Base-by-base conservation (phyloP, 2,888 invertebrate species). In the Sepioteuthis lessoniana region DNA sequence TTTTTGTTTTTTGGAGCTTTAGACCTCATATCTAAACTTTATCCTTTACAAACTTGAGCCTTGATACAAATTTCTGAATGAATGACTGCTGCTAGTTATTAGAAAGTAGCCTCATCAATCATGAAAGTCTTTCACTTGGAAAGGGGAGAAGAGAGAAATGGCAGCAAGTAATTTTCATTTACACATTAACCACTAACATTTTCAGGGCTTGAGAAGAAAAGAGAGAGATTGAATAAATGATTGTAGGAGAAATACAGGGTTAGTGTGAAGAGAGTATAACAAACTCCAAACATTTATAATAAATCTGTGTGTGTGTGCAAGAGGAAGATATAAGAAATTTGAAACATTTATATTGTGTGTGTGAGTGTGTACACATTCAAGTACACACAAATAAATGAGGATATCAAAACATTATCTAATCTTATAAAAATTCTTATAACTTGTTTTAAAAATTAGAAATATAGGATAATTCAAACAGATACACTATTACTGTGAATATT, bases 161-260 rank as follows among this genome's bases (percentile, higher is more conserved):
- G 76, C n/a, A 76, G 76, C 76, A 76, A 35, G n/a, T 76, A n/a
- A 76, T 76, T 76, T n/a, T 76, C 76, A 76, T 76, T 76, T 55
- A 55, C 76, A 76, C 76, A 76, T 76, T 35, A n/a, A 19, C 47
- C 16, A 47, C 47, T 16, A 60, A 76, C 76, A 76, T n/a, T 76
- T n/a, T 76, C 13, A 0, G n/a, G n/a, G 55, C 55, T 55, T 55
- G 25, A 55, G 55, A 7, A 55, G 21, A 21, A 0, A 21, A 21
- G 16, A 16, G 60, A 31, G 7, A 13, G 76, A 16, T n/a, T 10
- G 76, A n/a, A 76, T n/a, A 4, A 76, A n/a, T 10, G n/a, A 35
- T n/a, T 16, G 76, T 16, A n/a, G n/a, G n/a, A 76, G 76, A n/a
- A 35, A 76, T 35, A 16, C 55, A 25, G n/a, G 55, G 55, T n/a